These are phyloP conservation scores for Strix uralensis DNA, from an alignment of 2,113 vertebrate genomes.

Conservation along the genomic window DNA sequence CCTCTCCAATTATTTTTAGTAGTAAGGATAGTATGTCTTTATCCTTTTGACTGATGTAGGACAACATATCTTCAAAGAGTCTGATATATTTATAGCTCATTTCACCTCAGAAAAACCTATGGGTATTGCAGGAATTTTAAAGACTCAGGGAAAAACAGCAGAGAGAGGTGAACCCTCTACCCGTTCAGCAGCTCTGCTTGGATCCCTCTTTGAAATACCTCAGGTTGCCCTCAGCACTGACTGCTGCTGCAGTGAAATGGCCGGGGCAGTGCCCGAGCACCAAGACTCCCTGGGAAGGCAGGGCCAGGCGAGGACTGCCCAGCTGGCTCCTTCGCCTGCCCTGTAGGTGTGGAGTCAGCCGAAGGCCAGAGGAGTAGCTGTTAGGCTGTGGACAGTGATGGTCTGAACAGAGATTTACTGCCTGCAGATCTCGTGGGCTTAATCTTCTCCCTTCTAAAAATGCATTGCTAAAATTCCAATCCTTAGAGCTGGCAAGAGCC, in stretches of 20 bases:
- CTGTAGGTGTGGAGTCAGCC: rapidly evolving
- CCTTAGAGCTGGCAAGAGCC: neutral
- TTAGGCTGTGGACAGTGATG: neutral
- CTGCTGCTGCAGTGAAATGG: neutral
- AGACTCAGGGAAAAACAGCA: neutral
- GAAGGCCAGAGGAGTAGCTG: neutral
- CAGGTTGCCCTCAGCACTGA: neutral
- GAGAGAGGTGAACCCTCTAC: neutral
- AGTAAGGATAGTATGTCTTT: neutral
- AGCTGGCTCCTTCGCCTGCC: rapidly evolving
- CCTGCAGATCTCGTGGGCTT: neutral
- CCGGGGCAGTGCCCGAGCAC: neutral
- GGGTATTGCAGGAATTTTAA: neutral
- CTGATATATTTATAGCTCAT: slow-evolving; percentile 10
- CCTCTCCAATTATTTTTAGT: slow-evolving; percentile 1
- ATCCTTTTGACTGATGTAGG: slow-evolving; percentile 13
- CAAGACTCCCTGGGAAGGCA: rapidly evolving
- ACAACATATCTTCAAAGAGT: neutral
- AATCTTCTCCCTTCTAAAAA: neutral
- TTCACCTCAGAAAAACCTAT: neutral
- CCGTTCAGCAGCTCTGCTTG: neutral
- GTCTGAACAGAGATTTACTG: neutral
- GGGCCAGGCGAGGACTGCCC: too few species aligned
- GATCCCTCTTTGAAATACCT: neutral
- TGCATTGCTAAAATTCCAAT: neutral